A percentile compares a stretch with the other conserved stretches of the same genome.
These are phyloP conservation scores for Rafetus swinhoei DNA, from an alignment of 2,113 vertebrate species.

Conservation along the genomic window DNA sequence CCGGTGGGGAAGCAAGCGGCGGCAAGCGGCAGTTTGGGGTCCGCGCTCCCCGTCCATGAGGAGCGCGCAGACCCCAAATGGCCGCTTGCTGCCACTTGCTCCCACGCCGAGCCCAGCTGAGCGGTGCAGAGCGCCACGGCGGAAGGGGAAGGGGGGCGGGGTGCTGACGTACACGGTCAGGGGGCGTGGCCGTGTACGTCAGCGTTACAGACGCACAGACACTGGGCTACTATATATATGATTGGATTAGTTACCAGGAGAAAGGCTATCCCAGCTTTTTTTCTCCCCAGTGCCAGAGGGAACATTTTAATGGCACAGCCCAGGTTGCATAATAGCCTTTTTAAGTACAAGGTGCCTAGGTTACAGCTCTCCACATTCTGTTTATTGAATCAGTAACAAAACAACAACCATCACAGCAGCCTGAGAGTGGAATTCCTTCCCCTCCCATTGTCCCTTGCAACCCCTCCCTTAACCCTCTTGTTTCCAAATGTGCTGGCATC, in stretches of 20 bases:
- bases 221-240: too few species aligned
- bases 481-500: background rate
- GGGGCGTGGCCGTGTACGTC: too few species aligned
- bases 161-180: too few species aligned
- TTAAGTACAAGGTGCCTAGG: conserved; percentile 1
- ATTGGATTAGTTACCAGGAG: background rate
- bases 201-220: too few species aligned
- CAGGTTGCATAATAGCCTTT: background rate
- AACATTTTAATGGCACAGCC: background rate
- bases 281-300: background rate
- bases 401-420: background rate
- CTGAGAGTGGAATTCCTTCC: background rate
- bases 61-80: too few species aligned
- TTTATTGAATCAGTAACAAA: conserved; percentile 1
- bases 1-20: too few species aligned
- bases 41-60: too few species aligned
- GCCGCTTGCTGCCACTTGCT: too few species aligned
- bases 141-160: too few species aligned
- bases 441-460: background rate
- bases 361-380: background rate
- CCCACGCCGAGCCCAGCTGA: too few species aligned
- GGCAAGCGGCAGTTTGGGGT: too few species aligned
- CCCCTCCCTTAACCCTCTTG: background rate
- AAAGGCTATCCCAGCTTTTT: background rate
- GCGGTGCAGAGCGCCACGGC: too few species aligned